Conservation (phyloP, 2,113 vertebrate species). For the Mormyrus lacerda region DNA sequence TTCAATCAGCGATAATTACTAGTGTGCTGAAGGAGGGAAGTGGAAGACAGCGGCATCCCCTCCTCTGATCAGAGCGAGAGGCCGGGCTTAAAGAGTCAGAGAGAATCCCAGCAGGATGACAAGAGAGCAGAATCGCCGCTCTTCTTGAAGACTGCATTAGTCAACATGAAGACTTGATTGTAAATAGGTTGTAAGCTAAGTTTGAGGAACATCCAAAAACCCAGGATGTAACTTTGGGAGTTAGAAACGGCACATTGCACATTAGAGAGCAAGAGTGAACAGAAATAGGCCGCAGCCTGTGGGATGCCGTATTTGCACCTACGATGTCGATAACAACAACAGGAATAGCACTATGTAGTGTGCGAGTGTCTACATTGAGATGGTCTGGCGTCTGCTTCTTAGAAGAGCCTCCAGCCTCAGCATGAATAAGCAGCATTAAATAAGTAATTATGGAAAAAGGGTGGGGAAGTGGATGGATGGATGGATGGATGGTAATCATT, state of each 20-base stretch:
- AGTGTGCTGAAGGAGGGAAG: background rate
- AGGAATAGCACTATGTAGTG: background rate
- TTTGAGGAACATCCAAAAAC: background rate
- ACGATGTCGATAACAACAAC: background rate
- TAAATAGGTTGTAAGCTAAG: background rate
- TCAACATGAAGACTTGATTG: background rate
- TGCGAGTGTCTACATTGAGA: background rate
- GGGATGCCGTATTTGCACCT: background rate
- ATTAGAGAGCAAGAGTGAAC: background rate
- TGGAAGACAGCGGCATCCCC: background rate
- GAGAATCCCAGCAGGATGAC: background rate
- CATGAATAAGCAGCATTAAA: background rate
- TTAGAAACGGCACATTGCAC: background rate
- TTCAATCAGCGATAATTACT: background rate
- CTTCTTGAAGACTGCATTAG: background rate
- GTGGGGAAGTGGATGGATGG: background rate
- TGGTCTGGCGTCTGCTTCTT: background rate
- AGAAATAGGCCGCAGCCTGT: background rate
- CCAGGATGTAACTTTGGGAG: background rate
- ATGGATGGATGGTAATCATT: background rate
- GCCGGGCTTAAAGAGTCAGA: background rate
- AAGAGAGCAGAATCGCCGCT: background rate
- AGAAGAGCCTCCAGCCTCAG: background rate
- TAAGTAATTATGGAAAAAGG: background rate
- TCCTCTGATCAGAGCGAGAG: background rate